phyloP scores from a whole-genome alignment of 2,113 vertebrate species.

The Brevimyrus niger region DNA sequence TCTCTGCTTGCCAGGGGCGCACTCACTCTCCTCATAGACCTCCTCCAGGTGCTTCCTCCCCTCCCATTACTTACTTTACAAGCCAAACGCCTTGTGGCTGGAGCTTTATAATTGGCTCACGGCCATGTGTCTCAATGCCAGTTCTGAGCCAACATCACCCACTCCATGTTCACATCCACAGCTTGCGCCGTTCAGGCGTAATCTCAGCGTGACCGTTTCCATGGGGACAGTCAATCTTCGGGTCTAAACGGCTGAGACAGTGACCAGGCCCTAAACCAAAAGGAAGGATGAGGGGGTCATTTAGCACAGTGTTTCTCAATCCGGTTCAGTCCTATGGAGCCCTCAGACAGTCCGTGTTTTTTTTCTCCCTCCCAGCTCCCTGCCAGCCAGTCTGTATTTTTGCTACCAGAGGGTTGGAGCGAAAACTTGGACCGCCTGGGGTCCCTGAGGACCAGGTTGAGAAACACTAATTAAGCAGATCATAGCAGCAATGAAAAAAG shows the following conservation, averaged over 20 bases:
- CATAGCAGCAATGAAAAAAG: neutral
- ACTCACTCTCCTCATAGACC: neutral
- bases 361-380: too few species aligned
- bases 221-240: neutral
- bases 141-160: neutral
- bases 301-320: neutral
- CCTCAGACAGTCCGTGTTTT: neutral
- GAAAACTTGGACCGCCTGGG: neutral
- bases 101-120: neutral
- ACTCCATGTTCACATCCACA: neutral
- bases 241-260: neutral
- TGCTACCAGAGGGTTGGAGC: neutral
- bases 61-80: neutral
- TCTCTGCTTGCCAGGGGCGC: neutral
- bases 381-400: neutral
- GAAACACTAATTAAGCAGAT: neutral
- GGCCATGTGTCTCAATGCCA: neutral
- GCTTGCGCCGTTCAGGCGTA: neutral
- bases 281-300: neutral
- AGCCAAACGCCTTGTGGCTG: neutral
- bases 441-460: neutral
- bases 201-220: neutral
- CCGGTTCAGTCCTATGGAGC: neutral
- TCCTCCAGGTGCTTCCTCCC: neutral
- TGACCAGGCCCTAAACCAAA: neutral